A percentile compares a stretch with the other conserved stretches of the same genome.
Conservation (phyloP, 2,797 vertebrate species). For the Dendrocincla fuliginosa region DNA sequence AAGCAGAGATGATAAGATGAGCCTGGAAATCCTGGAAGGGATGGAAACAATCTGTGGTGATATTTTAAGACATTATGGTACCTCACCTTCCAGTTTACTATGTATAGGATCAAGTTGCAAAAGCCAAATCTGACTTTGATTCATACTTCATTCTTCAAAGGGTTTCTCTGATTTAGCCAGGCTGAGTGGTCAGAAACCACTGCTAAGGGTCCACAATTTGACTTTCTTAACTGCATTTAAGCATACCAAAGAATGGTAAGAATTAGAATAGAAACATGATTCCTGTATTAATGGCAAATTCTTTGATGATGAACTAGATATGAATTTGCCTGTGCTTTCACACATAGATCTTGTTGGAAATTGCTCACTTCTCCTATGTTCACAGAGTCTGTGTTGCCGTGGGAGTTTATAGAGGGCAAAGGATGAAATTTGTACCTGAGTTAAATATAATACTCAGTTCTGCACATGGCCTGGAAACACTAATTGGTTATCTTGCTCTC, state of each 20-base stretch:
- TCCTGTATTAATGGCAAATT: background rate
- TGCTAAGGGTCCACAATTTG: background rate
- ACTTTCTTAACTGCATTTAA: background rate
- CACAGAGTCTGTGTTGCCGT: background rate
- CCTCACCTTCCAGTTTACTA: background rate
- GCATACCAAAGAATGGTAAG: background rate
- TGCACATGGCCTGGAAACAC: constrained; percentile 16
- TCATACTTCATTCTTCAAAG: background rate
- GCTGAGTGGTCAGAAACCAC: background rate
- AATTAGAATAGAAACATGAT: background rate
- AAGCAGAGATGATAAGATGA: background rate
- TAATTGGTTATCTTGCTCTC: constrained; percentile 53
- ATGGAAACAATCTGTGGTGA: background rate
- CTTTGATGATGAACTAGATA: background rate
- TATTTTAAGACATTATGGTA: background rate
- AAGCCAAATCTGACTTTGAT: background rate
- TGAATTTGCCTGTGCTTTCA: background rate
- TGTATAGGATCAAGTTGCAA: background rate
- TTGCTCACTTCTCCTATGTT: background rate
- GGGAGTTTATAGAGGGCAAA: constrained; percentile 26
- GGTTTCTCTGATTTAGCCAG: background rate
- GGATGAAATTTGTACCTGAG: constrained; percentile 28
- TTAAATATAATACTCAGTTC: constrained; percentile 47
- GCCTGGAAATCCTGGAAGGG: constrained; percentile 1
- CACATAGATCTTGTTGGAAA: background rate